Evolutionary conservation across 2,888 invertebrate genomes (phyloP), one percentile per base, ranked within the genome.

Genomic region (Nomada ruficornis): DNA sequence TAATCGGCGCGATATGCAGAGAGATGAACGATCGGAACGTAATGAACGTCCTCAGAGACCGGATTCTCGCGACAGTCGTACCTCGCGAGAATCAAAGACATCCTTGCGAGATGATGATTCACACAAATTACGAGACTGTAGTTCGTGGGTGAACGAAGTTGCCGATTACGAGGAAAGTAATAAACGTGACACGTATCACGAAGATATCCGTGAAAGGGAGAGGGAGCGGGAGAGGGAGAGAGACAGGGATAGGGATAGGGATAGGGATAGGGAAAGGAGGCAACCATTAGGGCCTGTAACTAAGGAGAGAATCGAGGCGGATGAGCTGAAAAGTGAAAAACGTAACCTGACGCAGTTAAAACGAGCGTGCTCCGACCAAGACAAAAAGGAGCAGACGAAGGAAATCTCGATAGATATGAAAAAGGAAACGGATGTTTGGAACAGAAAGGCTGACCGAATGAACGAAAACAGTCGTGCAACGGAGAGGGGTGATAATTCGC

Each of bases 201-300:
- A 93, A 44, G 94, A 94, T 57, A 87, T 89, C n/a, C 89, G 93
- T 20, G 70, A 70, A 29, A 26, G 57, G 23, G 69, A 67, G n/a
- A 76, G 85, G 54, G 86, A 86, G 15, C 64, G 84, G 29, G 87
- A 70, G 47, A 26, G 57, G 20, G 69, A 67, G n/a, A 76, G 85
- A 44, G 69, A 67, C 13, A 76, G 85, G 50, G 86, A 86, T 11
- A 67, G 84, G 29, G 87, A 70, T 29, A 26, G 57, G 20, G 69
- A 67, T 18, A 76, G 85, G 54, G 86, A 86, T 9, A 67, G 84
- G 29, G 87, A 93, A 20, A 90, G 92, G 36, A 93, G 95, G 71
- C 94, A 94, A 80, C 95, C 95, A n/a, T 95, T 95, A 0, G 95
- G 95, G 23, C 95, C 96, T 1, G 95, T 96, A 13, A 96, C 95